phyloP scores from a whole-genome alignment of 1,140 invertebrate species.

The Zophobas morio region DNA sequence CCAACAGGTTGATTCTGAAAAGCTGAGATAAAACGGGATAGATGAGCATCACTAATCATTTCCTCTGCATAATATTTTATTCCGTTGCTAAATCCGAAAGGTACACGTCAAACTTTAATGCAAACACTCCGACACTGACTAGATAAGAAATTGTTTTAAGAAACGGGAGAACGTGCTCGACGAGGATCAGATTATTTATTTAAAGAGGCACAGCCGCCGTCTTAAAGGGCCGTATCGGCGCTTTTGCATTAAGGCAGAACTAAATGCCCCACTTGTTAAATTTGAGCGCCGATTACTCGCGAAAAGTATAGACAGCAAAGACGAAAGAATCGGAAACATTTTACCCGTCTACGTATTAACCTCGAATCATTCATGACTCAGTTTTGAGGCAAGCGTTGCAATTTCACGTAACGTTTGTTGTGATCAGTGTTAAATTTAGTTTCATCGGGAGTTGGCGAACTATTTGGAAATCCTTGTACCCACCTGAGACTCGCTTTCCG shows the following conservation, averaged over 20 bases:
- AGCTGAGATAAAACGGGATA: constrained; percentile 1
- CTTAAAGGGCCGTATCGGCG: too few species aligned
- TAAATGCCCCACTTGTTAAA: too few species aligned
- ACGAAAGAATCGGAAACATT: too few species aligned
- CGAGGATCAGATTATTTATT: background rate
- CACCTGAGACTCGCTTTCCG: constrained; percentile 86
- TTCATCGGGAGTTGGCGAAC: too few species aligned
- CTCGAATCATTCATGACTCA: too few species aligned
- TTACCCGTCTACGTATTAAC: too few species aligned
- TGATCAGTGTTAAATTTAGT: too few species aligned
- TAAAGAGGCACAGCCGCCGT: too few species aligned
- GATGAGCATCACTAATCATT: constrained; percentile 13
- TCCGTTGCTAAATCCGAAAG: background rate
- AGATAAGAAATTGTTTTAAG: constrained; percentile 3
- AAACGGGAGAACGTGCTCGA: background rate
- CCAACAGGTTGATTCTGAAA: constrained; percentile 30
- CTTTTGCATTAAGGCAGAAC: too few species aligned
- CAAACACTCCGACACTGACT: background rate
- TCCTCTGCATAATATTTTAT: background rate
- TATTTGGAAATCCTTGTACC: constrained; percentile 65
- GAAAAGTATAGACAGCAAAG: too few species aligned
- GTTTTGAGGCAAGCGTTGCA: too few species aligned
- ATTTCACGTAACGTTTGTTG: background rate
- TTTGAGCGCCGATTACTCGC: too few species aligned
- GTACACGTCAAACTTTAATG: background rate